phyloP scores from a whole-genome alignment of 2,797 vertebrate species.

The Cottoperca gobio region DNA sequence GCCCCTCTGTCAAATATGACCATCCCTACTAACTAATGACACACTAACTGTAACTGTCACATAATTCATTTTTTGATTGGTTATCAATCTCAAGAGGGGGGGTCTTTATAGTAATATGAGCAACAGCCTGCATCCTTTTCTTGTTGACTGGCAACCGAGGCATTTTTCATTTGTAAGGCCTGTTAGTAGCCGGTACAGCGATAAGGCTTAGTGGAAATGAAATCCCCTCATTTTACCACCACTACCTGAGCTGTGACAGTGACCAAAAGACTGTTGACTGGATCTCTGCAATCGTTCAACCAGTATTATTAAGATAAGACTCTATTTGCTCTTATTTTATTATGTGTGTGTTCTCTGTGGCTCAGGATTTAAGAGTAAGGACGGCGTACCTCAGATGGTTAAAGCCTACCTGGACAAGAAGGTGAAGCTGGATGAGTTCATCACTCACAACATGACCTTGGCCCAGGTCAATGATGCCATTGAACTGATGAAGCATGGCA shows the following conservation, averaged over 20 bases:
- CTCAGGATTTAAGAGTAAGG: slow-evolving; percentile 87
- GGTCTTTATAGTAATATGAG: neutral
- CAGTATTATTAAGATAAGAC: neutral
- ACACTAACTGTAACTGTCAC: neutral
- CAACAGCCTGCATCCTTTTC: neutral
- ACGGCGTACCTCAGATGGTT: slow-evolving; percentile 87
- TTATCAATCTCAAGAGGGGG: neutral
- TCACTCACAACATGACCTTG: slow-evolving; percentile 88
- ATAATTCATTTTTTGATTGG: neutral
- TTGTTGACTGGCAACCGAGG: neutral
- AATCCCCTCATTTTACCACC: neutral
- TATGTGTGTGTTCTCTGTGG: neutral
- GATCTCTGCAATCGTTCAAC: neutral
- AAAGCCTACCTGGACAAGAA: slow-evolving; percentile 88
- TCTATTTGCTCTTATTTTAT: neutral
- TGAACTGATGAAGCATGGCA: slow-evolving; percentile 86
- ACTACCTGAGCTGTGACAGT: neutral
- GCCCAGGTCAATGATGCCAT: slow-evolving; percentile 88
- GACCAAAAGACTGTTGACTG: neutral
- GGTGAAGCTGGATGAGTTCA: slow-evolving; percentile 89
- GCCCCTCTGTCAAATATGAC: neutral
- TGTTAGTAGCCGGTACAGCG: too few relatives aligned
- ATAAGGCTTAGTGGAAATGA: neutral
- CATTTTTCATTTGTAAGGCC: neutral
- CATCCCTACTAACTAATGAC: neutral